phyloP scores from a whole-genome alignment of 2,888 invertebrate species.

The Orchestes rusci region DNA sequence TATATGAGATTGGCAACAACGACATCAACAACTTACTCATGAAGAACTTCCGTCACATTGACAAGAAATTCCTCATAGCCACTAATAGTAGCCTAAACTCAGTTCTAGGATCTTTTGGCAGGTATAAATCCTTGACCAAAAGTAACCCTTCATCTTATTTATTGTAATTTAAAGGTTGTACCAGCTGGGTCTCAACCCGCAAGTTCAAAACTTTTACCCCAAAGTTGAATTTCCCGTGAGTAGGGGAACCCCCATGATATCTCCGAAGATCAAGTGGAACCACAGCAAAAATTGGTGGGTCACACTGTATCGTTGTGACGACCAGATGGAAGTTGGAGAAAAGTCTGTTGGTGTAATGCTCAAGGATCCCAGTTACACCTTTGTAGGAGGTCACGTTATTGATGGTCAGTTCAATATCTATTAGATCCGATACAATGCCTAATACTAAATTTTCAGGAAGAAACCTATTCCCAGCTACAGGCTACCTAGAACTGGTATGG shows the following conservation, averaged over 20 bases:
- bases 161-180: conserved; percentile 50
- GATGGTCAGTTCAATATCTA: conserved; percentile 48
- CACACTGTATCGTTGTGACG: conserved; percentile 53
- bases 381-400: conserved; percentile 71
- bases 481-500: conserved; percentile 33
- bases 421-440: too few species aligned
- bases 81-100: conserved; percentile 1
- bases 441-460: conserved; percentile 27
- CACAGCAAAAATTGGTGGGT: conserved; percentile 73
- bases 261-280: conserved; percentile 83
- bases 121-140: too few species aligned
- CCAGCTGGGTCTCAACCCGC: conserved; percentile 67
- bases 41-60: background rate
- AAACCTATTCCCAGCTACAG: conserved; percentile 55
- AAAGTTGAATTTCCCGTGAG: conserved; percentile 74
- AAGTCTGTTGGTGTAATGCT: conserved; percentile 8
- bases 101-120: conserved; percentile 12
- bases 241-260: conserved; percentile 44
- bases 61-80: conserved; percentile 4
- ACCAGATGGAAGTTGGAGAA: conserved; percentile 11
- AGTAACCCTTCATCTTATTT: too few species aligned
- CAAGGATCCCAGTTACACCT: conserved; percentile 50
- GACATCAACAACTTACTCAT: background rate
- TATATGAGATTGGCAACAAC: conserved; percentile 13
- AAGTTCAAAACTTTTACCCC: conserved; percentile 71